phyloP scores from a whole-genome alignment of 2,888 invertebrate genomes.

The Lepas anatifera region DNA sequence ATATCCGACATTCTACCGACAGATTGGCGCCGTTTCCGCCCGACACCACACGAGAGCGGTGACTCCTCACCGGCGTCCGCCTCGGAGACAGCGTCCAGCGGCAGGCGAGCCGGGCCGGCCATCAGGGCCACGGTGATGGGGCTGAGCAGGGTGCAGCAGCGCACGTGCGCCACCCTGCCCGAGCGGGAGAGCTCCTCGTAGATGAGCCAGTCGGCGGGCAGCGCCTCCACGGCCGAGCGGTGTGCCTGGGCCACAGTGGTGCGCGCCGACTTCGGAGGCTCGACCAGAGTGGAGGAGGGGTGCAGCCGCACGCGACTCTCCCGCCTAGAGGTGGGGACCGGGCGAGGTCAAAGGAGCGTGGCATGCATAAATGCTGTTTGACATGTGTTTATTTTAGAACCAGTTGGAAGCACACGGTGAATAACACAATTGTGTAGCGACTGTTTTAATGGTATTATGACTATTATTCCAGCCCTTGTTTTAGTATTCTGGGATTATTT shows the following conservation, averaged over 20 bases:
- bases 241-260: conserved; percentile 32
- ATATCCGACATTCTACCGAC: too few species aligned
- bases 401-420: too few species aligned
- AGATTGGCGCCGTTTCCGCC: too few species aligned
- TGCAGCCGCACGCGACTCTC: conserved; percentile 50
- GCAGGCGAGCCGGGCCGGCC: conserved; percentile 54
- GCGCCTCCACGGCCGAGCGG: conserved; percentile 34
- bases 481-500: too few species aligned
- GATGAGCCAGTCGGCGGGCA: conserved; percentile 70
- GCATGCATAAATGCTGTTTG: too few species aligned
- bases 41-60: too few species aligned
- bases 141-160: conserved; percentile 67
- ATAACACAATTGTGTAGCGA: too few species aligned
- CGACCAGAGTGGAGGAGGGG: conserved; percentile 46
- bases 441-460: too few species aligned
- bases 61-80: conserved; percentile 33
- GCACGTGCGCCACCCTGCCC: conserved; percentile 54
- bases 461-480: too few species aligned
- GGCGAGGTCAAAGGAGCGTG: too few species aligned
- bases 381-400: too few species aligned
- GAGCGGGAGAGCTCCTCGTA: conserved; percentile 72
- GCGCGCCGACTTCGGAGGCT: conserved; percentile 28
- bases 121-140: conserved; percentile 67
- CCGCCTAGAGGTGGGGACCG: too few species aligned
- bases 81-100: conserved; percentile 37